These are phyloP conservation scores for Sinopyrophorus schimmeli DNA, from an alignment of 2,888 invertebrate species.

Conservation along the genomic window DNA sequence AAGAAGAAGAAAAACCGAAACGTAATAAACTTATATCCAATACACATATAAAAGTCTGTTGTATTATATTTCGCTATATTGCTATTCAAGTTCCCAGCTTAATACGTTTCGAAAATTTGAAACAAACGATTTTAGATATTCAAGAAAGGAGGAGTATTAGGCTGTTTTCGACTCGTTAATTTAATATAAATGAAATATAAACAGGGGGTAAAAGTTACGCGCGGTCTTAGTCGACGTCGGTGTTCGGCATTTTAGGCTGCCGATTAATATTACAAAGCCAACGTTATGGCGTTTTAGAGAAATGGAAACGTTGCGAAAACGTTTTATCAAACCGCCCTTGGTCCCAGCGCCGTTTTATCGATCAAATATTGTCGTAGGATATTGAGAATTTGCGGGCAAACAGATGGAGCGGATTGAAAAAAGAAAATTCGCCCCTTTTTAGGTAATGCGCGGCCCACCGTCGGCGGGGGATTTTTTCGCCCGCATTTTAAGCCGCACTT, in stretches of 20 bases:
- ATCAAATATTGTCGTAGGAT: slow-evolving; percentile 28
- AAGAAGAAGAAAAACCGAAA: too few relatives aligned
- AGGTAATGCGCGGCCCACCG: slow-evolving; percentile 12
- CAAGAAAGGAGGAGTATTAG: too few relatives aligned
- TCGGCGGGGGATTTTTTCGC: slow-evolving; percentile 16
- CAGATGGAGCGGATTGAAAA: slow-evolving; percentile 23
- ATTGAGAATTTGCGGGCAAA: slow-evolving; percentile 20
- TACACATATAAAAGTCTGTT: too few relatives aligned
- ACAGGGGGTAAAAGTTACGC: slow-evolving; percentile 12
- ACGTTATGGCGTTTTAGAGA: slow-evolving; percentile 13
- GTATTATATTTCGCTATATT: too few relatives aligned
- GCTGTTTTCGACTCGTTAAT: slow-evolving; percentile 13
- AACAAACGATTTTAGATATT: too few relatives aligned
- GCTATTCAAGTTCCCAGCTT: too few relatives aligned
- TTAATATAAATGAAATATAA: slow-evolving; percentile 17
- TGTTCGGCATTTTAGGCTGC: slow-evolving; percentile 17
- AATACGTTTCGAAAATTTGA: too few relatives aligned
- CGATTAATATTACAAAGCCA: slow-evolving; percentile 23
- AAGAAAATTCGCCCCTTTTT: slow-evolving; percentile 8
- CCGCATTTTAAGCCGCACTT: slow-evolving; percentile 6
- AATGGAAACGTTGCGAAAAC: slow-evolving; percentile 23
- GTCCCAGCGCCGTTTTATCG: slow-evolving; percentile 23
- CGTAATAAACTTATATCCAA: too few relatives aligned
- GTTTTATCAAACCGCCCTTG: slow-evolving; percentile 20
- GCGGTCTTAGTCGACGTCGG: slow-evolving; percentile 10